These are phyloP conservation scores for Neopelma chrysocephalum DNA, from an alignment of 2,797 vertebrate genomes.

Conservation along the genomic window DNA sequence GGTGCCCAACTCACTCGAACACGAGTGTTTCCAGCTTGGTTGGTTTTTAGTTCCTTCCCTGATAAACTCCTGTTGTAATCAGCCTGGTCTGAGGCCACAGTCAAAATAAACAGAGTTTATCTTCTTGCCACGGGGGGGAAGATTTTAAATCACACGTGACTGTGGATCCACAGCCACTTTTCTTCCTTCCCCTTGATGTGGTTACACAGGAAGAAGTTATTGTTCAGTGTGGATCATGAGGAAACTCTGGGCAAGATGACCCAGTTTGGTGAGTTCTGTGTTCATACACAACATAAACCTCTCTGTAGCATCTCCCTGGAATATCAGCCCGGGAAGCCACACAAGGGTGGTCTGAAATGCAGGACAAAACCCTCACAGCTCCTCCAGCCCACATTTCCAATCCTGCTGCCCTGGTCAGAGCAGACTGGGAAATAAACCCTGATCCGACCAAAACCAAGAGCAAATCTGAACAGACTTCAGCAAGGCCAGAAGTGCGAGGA, in stretches of 20 bases:
- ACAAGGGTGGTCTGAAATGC: neutral
- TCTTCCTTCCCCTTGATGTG: neutral
- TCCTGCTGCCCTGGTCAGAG: neutral
- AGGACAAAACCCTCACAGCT: neutral
- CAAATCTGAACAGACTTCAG: neutral
- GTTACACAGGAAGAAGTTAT: neutral
- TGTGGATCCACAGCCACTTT: neutral
- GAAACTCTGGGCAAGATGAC: neutral
- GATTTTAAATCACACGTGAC: neutral
- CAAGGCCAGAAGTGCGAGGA: neutral
- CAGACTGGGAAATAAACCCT: neutral
- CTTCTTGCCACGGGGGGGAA: neutral
- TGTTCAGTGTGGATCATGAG: neutral
- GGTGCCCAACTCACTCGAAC: neutral
- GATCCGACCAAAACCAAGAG: neutral
- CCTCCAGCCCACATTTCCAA: neutral
- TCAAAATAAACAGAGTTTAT: neutral
- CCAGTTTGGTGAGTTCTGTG: neutral
- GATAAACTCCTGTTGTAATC: neutral
- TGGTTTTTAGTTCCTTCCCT: neutral
- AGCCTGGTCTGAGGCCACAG: neutral
- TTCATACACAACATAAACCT: neutral
- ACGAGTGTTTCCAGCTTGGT: neutral
- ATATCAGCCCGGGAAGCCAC: neutral
- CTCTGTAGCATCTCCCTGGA: neutral